A percentile compares a stretch with the other conserved stretches of the same genome.
phyloP scores from a whole-genome alignment of 1,140 invertebrate species.

The Hycleus cichorii region DNA sequence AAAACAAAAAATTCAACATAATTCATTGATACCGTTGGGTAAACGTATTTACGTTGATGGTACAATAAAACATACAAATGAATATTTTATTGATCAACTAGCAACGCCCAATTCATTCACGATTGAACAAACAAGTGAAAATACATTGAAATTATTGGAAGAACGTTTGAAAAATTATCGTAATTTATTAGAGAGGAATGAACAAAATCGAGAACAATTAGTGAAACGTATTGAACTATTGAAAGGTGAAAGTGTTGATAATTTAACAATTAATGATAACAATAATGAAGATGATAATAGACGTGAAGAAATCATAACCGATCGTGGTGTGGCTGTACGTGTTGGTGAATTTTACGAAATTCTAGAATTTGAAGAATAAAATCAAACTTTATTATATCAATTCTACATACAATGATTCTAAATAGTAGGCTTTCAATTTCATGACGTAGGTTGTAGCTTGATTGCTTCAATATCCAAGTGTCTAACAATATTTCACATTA shows the following conservation, averaged over 20 bases:
- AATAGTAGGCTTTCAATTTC: no score
- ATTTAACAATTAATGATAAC: neutral
- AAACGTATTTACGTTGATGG: constrained; percentile 28
- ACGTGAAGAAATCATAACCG: constrained; percentile 28
- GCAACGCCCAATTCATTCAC: constrained; percentile 23
- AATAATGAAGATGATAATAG: neutral
- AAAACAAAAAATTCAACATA: constrained; percentile 22
- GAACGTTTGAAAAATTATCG: constrained; percentile 16
- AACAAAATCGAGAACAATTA: constrained; percentile 20
- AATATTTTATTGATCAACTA: constrained; percentile 24
- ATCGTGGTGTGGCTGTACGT: constrained; percentile 30
- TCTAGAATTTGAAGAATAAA: constrained; percentile 27
- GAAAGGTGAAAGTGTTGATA: constrained; percentile 6
- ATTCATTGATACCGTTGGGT: constrained; percentile 26
- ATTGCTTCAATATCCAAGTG: no score
- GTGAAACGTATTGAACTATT: constrained; percentile 24
- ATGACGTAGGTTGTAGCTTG: neutral
- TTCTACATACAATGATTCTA: neutral
- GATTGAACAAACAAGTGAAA: constrained; percentile 22
- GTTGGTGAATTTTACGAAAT: constrained; percentile 32
- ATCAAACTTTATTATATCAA: neutral
- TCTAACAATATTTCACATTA: no score
- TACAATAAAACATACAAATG: constrained; percentile 29
- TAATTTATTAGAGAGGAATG: constrained; percentile 17
- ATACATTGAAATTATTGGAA: constrained; percentile 22